Conservation (phyloP, 2,797 vertebrate genomes). For the Rhinophrynus dorsalis region DNA sequence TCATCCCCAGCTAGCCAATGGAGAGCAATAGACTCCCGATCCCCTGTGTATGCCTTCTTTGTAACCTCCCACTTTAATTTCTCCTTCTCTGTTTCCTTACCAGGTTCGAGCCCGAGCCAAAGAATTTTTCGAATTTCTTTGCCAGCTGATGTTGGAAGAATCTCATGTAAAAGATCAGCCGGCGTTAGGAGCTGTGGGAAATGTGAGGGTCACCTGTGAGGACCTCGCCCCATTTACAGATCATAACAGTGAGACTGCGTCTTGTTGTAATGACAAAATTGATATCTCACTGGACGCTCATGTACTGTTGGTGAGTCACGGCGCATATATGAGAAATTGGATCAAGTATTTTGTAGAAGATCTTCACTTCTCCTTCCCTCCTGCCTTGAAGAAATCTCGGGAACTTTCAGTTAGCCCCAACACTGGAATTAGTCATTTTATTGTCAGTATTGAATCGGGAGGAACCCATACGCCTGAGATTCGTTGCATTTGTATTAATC, state of each 20-base stretch:
- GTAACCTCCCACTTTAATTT: no score
- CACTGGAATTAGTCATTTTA: slow-evolving; percentile 86
- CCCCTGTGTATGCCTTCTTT: no score
- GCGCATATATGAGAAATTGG: slow-evolving; percentile 86
- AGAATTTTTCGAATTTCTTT: slow-evolving; percentile 85
- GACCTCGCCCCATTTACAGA: slow-evolving; percentile 56
- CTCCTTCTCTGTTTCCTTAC: background rate
- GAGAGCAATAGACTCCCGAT: no score
- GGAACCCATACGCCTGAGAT: slow-evolving; percentile 59
- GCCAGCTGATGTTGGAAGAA: slow-evolving; percentile 71
- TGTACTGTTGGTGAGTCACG: slow-evolving; percentile 86
- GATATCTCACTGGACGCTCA: slow-evolving; percentile 61
- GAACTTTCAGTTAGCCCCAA: slow-evolving; percentile 84
- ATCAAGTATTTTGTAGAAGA: slow-evolving; percentile 83
- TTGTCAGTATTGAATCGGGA: slow-evolving; percentile 69
- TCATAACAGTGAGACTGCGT: slow-evolving; percentile 13
- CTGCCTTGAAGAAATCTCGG: slow-evolving; percentile 71
- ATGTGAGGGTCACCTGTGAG: slow-evolving; percentile 47
- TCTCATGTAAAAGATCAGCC: slow-evolving; percentile 41
- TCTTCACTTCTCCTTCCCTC: slow-evolving; percentile 75
- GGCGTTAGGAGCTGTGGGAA: background rate
- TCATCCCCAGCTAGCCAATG: no score
- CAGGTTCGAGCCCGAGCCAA: slow-evolving; percentile 86
- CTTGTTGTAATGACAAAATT: slow-evolving; percentile 13
- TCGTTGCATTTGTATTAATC: slow-evolving; percentile 85